phyloP scores from a whole-genome alignment of 2,797 vertebrate genomes.

The Monodelphis domestica region DNA sequence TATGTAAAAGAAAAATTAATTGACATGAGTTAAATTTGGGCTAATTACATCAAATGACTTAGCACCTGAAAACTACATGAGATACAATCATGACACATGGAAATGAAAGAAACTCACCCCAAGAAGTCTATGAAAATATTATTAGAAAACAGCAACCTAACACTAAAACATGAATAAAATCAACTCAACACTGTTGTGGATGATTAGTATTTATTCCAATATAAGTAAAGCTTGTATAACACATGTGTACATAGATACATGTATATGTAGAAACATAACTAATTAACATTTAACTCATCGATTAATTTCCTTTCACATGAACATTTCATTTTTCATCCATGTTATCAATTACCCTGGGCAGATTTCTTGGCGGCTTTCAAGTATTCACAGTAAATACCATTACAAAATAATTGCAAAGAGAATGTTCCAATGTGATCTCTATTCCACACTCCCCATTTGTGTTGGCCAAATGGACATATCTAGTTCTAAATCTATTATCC shows the following conservation, averaged over 20 bases:
- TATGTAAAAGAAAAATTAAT: conserved; percentile 24
- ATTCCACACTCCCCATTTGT: not conserved
- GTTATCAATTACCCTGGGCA: not conserved
- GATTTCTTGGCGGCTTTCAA: not conserved
- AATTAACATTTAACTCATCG: not conserved
- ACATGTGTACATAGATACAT: not conserved
- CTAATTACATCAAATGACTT: not conserved
- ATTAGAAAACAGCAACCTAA: not conserved
- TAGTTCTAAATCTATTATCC: not conserved
- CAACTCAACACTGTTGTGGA: not conserved
- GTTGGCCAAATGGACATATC: not conserved
- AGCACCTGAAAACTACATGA: not conserved
- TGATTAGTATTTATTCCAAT: not conserved
- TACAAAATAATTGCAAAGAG: not conserved
- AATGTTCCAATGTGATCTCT: not conserved
- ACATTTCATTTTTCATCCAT: not conserved
- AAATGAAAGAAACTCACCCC: not conserved
- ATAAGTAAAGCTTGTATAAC: not conserved
- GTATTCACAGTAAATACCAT: not conserved
- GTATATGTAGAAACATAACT: not conserved
- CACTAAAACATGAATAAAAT: not conserved
- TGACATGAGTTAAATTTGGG: conserved; percentile 4
- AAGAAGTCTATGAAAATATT: not conserved
- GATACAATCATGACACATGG: not conserved
- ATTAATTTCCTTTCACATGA: not conserved